These are phyloP conservation scores for Lophius piscatorius DNA, from an alignment of 2,113 vertebrate species.

Conservation along the genomic window DNA sequence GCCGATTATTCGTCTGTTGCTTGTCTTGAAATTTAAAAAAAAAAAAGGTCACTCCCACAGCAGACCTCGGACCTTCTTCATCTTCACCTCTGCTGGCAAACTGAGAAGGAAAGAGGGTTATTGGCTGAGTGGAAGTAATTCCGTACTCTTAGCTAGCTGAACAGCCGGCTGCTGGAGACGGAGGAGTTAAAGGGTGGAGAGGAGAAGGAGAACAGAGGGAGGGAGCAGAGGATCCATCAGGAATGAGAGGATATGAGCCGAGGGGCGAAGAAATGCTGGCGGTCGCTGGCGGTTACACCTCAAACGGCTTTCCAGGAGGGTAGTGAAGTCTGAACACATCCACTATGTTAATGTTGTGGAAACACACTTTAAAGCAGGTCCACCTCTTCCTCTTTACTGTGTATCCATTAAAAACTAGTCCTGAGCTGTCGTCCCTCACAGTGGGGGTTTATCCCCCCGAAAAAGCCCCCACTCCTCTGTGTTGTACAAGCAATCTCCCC, in stretches of 20 bases:
- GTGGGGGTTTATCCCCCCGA: no score
- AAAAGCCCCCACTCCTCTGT: no score
- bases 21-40: constrained; percentile 24
- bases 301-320: constrained; percentile 38
- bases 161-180: constrained; percentile 33
- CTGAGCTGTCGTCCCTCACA: no score
- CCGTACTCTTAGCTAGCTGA: no score
- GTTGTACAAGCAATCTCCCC: no score
- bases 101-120: constrained; percentile 63
- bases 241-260: constrained; percentile 11
- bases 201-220: not conserved
- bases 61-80: constrained; percentile 58
- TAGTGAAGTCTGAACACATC: constrained; percentile 14
- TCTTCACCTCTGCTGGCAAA: constrained; percentile 62
- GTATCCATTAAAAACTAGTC: no score
- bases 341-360: constrained; percentile 1
- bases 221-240: constrained; percentile 1
- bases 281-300: constrained; percentile 47
- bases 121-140: constrained; percentile 52
- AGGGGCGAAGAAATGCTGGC: not conserved
- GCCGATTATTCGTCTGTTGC: constrained; percentile 54
- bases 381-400: no score
- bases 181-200: constrained; percentile 1
- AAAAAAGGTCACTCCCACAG: constrained; percentile 56
- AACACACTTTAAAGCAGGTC: not conserved